Conservation (phyloP, 2,113 vertebrate genomes). For the Galbula dea region DNA sequence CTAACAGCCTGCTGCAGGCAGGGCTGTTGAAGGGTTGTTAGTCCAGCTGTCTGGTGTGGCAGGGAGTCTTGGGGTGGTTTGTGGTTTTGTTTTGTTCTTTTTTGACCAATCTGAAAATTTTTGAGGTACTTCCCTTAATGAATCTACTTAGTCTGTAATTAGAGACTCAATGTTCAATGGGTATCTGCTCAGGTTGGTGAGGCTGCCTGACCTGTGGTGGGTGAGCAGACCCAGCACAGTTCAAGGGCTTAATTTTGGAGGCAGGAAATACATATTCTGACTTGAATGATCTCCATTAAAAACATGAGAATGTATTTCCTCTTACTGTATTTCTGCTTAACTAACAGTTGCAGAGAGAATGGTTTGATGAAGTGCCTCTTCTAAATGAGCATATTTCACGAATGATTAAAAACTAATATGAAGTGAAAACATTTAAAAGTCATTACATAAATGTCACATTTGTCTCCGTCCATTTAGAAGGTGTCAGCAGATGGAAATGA, state of each 20-base stretch:
- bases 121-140: background rate
- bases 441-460: background rate
- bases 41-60: background rate
- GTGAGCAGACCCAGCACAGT: background rate
- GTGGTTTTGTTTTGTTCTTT: background rate
- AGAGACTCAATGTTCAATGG: background rate
- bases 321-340: background rate
- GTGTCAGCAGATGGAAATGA: background rate
- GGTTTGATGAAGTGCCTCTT: background rate
- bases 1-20: background rate
- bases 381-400: fast-evolving
- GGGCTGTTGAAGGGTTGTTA: background rate
- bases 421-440: background rate
- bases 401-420: background rate
- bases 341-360: background rate
- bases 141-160: background rate
- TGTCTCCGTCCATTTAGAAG: background rate
- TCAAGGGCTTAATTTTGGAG: background rate
- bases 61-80: background rate
- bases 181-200: background rate
- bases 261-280: background rate
- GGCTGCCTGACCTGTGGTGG: background rate
- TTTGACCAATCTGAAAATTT: background rate
- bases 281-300: background rate
- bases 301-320: background rate